These are phyloP conservation scores for Hipposideros larvatus DNA, from an alignment of 2,797 vertebrate species.

Conservation along the genomic window DNA sequence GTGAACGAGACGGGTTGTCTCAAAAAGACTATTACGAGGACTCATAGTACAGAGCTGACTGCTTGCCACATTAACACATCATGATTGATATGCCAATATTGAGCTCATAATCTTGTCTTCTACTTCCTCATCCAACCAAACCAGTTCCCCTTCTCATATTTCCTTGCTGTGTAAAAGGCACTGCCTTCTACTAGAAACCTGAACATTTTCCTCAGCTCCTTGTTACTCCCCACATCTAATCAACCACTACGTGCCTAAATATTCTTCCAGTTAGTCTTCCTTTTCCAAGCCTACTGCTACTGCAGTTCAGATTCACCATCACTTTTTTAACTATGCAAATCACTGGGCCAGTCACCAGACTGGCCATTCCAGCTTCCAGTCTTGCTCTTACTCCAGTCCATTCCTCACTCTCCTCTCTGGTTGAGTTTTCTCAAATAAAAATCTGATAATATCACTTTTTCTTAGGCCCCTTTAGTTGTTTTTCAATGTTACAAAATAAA, in stretches of 20 bases:
- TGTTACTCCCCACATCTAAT: neutral
- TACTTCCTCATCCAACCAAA: neutral
- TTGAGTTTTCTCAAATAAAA: neutral
- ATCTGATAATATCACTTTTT: neutral
- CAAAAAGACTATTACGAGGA: neutral
- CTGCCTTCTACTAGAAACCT: neutral
- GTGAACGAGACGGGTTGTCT: neutral
- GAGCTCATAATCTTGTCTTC: neutral
- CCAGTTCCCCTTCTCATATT: neutral
- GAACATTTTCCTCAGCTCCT: neutral
- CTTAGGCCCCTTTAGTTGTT: neutral
- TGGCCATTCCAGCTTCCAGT: neutral
- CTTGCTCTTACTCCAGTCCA: neutral
- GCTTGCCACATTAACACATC: neutral
- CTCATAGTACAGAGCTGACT: neutral
- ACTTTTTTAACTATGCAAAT: neutral
- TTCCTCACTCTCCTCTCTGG: neutral
- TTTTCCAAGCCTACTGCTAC: neutral
- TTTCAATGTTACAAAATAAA: conserved; percentile 18
- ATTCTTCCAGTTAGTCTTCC: neutral
- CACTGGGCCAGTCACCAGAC: neutral
- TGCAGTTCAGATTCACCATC: neutral
- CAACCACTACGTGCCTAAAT: neutral
- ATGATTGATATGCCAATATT: neutral
- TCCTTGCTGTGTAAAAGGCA: neutral